Evolutionary conservation across 2,113 vertebrate species (phyloP).

Genomic region (Hippoglossus stenolepis): DNA sequence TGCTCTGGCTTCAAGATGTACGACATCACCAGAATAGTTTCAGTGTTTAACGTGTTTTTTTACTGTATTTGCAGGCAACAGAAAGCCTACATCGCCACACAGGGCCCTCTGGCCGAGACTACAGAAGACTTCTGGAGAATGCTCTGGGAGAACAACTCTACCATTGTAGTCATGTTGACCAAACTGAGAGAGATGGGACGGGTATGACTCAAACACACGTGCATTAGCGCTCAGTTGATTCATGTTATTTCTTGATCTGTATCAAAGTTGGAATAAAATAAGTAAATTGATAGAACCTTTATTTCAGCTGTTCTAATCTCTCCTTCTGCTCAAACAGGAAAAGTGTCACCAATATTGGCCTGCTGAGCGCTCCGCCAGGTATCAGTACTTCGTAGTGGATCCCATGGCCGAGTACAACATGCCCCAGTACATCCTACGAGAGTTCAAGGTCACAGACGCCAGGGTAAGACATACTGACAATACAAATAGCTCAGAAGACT

Average conservation of each 20-base stretch:
- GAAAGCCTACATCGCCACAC: constrained; percentile 96
- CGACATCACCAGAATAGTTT: not conserved
- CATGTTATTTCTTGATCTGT: not conserved
- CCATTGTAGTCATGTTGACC: constrained; percentile 98
- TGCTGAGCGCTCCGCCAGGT: constrained; percentile 93
- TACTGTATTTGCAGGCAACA: constrained; percentile 87
- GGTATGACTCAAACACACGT: constrained; percentile 76
- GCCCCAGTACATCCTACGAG: constrained; percentile 97
- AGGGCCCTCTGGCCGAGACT: constrained; percentile 95
- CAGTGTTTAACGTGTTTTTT: not conserved
- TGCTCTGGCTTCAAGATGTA: too few relatives aligned
- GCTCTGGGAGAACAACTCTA: constrained; percentile 99
- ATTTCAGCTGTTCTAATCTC: not conserved
- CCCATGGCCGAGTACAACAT: constrained; percentile 99
- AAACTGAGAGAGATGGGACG: constrained; percentile 97
- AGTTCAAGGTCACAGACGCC: constrained; percentile 98
- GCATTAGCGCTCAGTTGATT: not conserved
- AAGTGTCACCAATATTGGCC: constrained; percentile 99
- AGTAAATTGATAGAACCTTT: not conserved
- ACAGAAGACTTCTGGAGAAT: constrained; percentile 99
- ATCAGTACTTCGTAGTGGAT: constrained; percentile 98
- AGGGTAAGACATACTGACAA: constrained; percentile 84
- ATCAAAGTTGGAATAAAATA: not conserved
- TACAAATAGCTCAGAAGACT: too few relatives aligned
- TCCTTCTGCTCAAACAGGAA: constrained; percentile 80